Percentiles rank a stretch among this genome's conserved stretches.
Conservation (phyloP, 2,797 vertebrate species). For the Hemibagrus guttatus region DNA sequence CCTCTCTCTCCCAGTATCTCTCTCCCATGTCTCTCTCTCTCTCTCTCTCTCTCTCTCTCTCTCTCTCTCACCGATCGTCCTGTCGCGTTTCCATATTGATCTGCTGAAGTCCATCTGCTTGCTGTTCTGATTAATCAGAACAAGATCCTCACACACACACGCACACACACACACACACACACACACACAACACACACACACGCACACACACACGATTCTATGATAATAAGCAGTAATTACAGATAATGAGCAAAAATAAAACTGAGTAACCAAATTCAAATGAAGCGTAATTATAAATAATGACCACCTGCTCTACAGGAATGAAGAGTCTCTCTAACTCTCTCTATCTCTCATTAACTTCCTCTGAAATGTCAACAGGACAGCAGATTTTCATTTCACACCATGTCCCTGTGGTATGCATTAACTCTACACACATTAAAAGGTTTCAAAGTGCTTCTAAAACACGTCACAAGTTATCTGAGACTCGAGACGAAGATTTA, state of each 20-base stretch:
- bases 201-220: background rate
- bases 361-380: background rate
- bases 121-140: conserved; percentile 51
- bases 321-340: background rate
- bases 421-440: background rate
- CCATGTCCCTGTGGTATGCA: background rate
- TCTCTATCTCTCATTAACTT: background rate
- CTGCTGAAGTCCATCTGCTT: conserved; percentile 67
- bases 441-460: background rate
- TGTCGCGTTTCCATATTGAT: conserved; percentile 66
- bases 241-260: conserved; percentile 4
- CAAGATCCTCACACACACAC: conserved; percentile 4
- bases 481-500: background rate
- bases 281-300: conserved; percentile 12
- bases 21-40: no score
- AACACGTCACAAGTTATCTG: background rate
- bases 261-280: background rate
- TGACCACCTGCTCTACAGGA: conserved; percentile 6
- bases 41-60: conserved; percentile 2
- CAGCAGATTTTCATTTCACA: background rate
- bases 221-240: background rate
- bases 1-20: no score
- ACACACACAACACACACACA: conserved; percentile 19
- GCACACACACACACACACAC: conserved; percentile 14
- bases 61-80: conserved; percentile 51